Percentiles rank a stretch among this genome's conserved stretches.
These are phyloP conservation scores for Rhyacophila evoluta DNA, from an alignment of 2,888 invertebrate genomes.

Conservation along the genomic window DNA sequence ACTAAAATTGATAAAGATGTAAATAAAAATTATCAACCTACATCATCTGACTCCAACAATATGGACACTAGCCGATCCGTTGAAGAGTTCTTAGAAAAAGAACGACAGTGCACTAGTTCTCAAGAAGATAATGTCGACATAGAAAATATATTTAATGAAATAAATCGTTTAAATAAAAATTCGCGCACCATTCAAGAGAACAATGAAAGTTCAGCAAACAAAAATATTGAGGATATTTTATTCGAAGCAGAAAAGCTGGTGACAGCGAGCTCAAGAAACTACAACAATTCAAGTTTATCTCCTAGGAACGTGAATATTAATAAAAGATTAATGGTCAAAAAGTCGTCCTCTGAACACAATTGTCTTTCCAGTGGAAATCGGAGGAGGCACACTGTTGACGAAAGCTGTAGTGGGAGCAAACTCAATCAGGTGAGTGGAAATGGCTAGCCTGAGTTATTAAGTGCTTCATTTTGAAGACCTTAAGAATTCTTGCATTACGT, in stretches of 20 bases:
- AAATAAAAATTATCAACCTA: background rate
- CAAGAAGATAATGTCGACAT: constrained; percentile 52
- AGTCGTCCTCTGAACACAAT: background rate
- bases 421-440: background rate
- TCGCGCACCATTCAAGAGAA: constrained; percentile 56
- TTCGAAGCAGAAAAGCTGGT: constrained; percentile 71
- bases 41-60: background rate
- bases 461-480: too few species aligned
- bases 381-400: background rate
- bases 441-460: too few species aligned
- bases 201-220: constrained; percentile 60
- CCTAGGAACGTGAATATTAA: background rate
- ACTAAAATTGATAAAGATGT: constrained; percentile 10
- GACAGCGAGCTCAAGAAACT: constrained; percentile 62
- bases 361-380: background rate
- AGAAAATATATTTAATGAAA: constrained; percentile 44
- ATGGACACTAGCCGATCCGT: constrained; percentile 57
- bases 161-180: constrained; percentile 57
- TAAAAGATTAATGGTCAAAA: background rate
- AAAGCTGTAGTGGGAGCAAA: background rate
- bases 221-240: constrained; percentile 71
- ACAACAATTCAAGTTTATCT: background rate
- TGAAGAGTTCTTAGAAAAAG: constrained; percentile 62
- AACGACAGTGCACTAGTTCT: constrained; percentile 59
- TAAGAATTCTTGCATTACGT: too few species aligned